Percentiles rank a stretch among this genome's conserved stretches.
Conservation (phyloP, 1,140 invertebrate species). For the Pogonomyrmex barbatus region DNA sequence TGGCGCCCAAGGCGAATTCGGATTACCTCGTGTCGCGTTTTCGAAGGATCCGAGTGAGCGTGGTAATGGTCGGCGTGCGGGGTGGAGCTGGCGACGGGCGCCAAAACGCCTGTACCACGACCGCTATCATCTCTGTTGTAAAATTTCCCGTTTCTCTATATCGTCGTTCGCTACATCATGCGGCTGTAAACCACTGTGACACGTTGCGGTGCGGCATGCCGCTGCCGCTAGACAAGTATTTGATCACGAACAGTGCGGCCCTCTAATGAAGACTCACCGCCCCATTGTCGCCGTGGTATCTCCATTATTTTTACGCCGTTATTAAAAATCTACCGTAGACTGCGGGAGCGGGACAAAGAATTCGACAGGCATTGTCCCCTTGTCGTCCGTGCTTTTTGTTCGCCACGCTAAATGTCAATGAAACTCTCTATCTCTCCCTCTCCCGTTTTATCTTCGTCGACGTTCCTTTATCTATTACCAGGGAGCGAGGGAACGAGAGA, state of each 20-base stretch:
- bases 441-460: conserved; percentile 11
- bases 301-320: conserved; percentile 82
- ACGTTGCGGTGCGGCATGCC: conserved; percentile 39
- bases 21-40: conserved; percentile 61
- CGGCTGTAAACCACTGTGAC: conserved; percentile 54
- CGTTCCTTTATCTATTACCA: conserved; percentile 17
- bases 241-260: conserved; percentile 74
- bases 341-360: conserved; percentile 76
- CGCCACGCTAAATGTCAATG: conserved; percentile 80
- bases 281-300: conserved; percentile 74
- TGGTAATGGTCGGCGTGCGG: conserved; percentile 52
- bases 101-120: conserved; percentile 70
- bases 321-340: conserved; percentile 80
- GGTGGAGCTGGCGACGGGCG: conserved; percentile 51
- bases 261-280: conserved; percentile 79
- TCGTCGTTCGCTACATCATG: background rate
- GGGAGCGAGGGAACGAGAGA: background rate
- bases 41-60: conserved; percentile 46
- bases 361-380: conserved; percentile 80
- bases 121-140: conserved; percentile 62
- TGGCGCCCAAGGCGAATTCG: conserved; percentile 59
- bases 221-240: conserved; percentile 75
- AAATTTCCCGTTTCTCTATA: conserved; percentile 28
- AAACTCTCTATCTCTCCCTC: conserved; percentile 66
- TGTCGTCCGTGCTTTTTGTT: conserved; percentile 78